Evolutionary conservation across 2,113 vertebrate species (phyloP), one percentile per base, ranked within the genome.

Genomic region (Telmatochromis sp.): DNA sequence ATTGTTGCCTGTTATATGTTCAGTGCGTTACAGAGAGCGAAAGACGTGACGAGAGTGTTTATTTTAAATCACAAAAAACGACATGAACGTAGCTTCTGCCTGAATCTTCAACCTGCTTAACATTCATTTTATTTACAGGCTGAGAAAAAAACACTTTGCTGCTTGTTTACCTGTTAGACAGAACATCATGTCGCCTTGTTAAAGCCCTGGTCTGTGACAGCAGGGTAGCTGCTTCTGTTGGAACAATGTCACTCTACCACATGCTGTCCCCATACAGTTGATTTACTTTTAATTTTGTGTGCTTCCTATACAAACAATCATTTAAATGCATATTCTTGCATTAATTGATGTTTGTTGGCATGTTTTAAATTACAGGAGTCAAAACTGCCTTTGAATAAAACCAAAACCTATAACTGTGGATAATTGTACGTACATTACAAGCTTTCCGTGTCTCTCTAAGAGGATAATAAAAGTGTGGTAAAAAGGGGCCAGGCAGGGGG

Each of bases 121-220:
- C 28, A 70, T 47, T 53, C 14, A 90, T 88, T 51, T 73, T 68
- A 37, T 68, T 68, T 68, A 86, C 31, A 31, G 28, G 3, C 49
- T 51, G 75, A 8, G 3, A 63, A 63, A 28, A 28, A 28, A 75
- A 11, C 58, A 15, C 47, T 57, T 26, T 15, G 15, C 13, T 80
- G 70, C 35, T 31, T 15, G 10, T 88, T 86, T 93, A 87, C 82
- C 84, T 90, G 73, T 86, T 80, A 65, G 70, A 78, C 84, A 81
- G 81, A 85, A 89, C 35, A 49, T 87, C 60, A 83, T 83, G 81
- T 91, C 53, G 28, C 68, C 83, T 90, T 87, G 73, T 89, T 92
- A 87, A 89, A 87, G 68, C 86, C 11, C 28, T 26, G 6, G 68
- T 85, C 63, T n/a, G 10, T 87, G 84, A 87, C 89, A 91, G 93